A percentile compares a stretch with the other conserved stretches of the same genome.
These are phyloP conservation scores for Andrena haemorrhoa DNA, from an alignment of 2,888 invertebrate species.

Conservation along the genomic window DNA sequence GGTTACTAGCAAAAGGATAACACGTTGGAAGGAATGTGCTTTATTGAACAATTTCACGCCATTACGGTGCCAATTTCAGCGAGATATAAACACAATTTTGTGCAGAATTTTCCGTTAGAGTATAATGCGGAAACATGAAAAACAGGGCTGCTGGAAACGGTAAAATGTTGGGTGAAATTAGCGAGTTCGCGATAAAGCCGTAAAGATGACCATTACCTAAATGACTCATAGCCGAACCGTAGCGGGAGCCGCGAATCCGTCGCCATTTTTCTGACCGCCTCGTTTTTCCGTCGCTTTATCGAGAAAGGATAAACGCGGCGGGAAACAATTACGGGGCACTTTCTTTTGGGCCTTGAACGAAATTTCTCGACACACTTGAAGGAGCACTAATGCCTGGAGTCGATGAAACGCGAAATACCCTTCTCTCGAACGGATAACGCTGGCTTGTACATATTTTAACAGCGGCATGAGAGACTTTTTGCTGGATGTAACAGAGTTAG, in stretches of 20 bases:
- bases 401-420: constrained; percentile 43
- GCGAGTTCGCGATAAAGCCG: constrained; percentile 22
- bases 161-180: constrained; percentile 60
- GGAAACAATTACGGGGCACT: constrained; percentile 44
- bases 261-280: constrained; percentile 35
- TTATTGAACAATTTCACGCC: constrained; percentile 21
- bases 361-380: constrained; percentile 50
- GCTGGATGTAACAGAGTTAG: not conserved
- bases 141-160: constrained; percentile 33
- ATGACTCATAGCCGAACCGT: constrained; percentile 49
- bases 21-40: constrained; percentile 6
- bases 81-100: constrained; percentile 29
- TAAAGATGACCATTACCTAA: constrained; percentile 47
- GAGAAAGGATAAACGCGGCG: constrained; percentile 38
- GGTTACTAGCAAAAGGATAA: constrained; percentile 16
- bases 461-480: not conserved
- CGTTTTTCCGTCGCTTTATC: not conserved
- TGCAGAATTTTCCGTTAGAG: not conserved
- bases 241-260: not conserved
- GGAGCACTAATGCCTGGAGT: constrained; percentile 39
- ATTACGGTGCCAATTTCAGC: constrained; percentile 8
- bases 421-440: not conserved
- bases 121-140: constrained; percentile 29
- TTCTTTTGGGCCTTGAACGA: constrained; percentile 28
- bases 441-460: constrained; percentile 11